Evolutionary conservation across 2,113 vertebrate genomes (phyloP).

Genomic region (Osmerus mordax): DNA sequence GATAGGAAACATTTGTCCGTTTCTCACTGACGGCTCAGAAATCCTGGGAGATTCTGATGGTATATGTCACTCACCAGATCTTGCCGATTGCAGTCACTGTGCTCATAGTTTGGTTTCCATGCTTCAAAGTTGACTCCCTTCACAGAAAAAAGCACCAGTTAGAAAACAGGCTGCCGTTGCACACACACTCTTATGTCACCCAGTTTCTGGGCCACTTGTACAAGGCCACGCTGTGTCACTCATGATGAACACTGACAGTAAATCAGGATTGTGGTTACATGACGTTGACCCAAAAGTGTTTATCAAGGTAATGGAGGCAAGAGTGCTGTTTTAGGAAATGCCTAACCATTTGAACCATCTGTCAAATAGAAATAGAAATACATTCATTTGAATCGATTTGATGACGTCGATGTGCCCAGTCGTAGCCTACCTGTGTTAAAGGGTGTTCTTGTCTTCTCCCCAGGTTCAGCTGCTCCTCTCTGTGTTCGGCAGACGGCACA

Average conservation of each 20-base stretch:
- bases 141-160: not conserved
- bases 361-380: not conserved
- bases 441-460: constrained; percentile 27
- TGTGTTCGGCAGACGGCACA: constrained; percentile 14
- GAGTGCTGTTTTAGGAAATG: not conserved
- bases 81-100: constrained; percentile 8
- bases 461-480: constrained; percentile 22
- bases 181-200: not conserved
- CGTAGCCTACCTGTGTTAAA: constrained; percentile 51
- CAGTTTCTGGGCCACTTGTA: constrained; percentile 17
- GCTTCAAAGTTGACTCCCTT: constrained; percentile 37
- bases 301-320: not conserved
- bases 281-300: not conserved
- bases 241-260: constrained; percentile 23
- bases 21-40: no score
- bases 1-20: no score
- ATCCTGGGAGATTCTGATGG: no score
- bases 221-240: not conserved
- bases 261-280: not conserved
- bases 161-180: not conserved
- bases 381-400: not conserved
- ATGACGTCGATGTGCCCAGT: not conserved
- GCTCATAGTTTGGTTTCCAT: constrained; percentile 37
- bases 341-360: not conserved
- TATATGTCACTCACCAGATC: constrained; percentile 21